Base-by-base conservation (phyloP, 1,140 invertebrate genomes). In the Stegodyphus dumicola region DNA sequence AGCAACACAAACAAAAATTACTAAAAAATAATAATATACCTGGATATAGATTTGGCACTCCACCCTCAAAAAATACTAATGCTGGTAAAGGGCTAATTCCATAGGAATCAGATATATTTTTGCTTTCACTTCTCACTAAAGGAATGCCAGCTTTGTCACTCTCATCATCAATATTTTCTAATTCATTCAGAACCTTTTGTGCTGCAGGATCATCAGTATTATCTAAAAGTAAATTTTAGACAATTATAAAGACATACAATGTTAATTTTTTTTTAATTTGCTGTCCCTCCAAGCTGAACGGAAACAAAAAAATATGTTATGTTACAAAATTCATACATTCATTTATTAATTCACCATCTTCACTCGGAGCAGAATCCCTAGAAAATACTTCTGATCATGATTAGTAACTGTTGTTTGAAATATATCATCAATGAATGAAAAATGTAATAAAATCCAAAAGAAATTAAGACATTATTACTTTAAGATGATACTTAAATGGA, bases 131-230 rank as follows among this genome's bases (percentile, higher is more conserved):
- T 83, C 89, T 89, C 18, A 89, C 88, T 13, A 89, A 88, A 15
- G 88, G 87, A 51, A 89, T 89, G 65, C 95, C 95, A 86, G 96
- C 91, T 86, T 94, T 92, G 91, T 98, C 96, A 91, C 95, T 97
- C 91, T 98, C 96, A 91, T 98, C 96, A 89, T 98, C 96, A 90
- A 98, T 98, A 89, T 97, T 97, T 92, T 98, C 97, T 87, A 98
- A 90, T 92, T 98, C 96, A 89, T 94, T 94, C 66, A 98, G 91
- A 67, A 96, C 95, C 90, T 94, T 93, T 89, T 95, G 94, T 53
- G 95, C 97, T 91, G 96, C 96, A 80, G 94, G 93, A 89, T 97
- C 95, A 89, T 97, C 96, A 89, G 96, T 96, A 89, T 97, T 95
- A 92, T 97, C 96, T 97, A 64, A 90, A 88, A 60, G 15, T 60